Evolutionary conservation across 2,113 vertebrate species (phyloP), one percentile per base, ranked within the genome.

Genomic region (Ptychochromis oligacanthus): DNA sequence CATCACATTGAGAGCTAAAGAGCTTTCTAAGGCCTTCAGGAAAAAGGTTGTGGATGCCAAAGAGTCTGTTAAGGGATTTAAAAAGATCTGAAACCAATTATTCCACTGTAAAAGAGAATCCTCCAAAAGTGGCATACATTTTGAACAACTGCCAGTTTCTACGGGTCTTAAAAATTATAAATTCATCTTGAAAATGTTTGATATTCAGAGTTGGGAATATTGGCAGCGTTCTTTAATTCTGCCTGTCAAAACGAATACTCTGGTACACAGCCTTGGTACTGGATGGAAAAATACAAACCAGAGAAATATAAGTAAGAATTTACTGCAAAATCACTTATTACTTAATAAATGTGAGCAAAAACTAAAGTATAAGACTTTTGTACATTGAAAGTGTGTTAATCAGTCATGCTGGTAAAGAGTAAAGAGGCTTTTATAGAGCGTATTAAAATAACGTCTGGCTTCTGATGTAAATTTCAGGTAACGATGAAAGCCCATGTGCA

Each of bases 381-480:
- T 26, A 28, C 18, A 36, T 15, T 55, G 49, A 75, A 75, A 14
- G 2, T 22, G n/a, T 49, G 11, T 7, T 34, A 75, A 22, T 54
- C 12, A 75, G 31, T 55, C 28, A 36, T 75, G 46, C 20, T 55
- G 49, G 67, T 34, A 14, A 55, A 55, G 70, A 49, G 24, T 24
- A 28, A 49, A 70, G 18, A 75, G 12, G 70, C 49, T 75, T 55
- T 75, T 34, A 74, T 55, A 20, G 70, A 2, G 2, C 28, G 77
- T n/a, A 55, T 28, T 28, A 67, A 7, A 61, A 38, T 38, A 9
- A 58, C 20, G 7, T 61, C 58, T 38, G 57, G 40, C 57, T 26
- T 56, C 55, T 55, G 49, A 46, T 79, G 77, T 81, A 20, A 79
- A 38, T 79, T 56, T 58, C 38, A 65, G n/a, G 59, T 52, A 62